Evolutionary conservation across 2,113 vertebrate species (phyloP).

Genomic region (Oxyura jamaicensis): DNA sequence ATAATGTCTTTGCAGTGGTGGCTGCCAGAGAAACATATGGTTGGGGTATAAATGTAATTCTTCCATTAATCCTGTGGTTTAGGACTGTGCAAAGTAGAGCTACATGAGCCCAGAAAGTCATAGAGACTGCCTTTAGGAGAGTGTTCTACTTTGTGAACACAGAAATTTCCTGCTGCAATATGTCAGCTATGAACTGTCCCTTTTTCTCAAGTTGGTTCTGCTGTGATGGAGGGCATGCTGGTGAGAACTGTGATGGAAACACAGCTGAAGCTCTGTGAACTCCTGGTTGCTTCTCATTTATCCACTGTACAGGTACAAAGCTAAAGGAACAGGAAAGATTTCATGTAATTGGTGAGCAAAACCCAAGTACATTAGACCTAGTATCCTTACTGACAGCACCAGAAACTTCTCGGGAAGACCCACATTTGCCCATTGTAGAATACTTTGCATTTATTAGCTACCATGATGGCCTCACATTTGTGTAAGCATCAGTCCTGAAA

Average conservation of each 20-base stretch:
- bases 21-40: neutral
- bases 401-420: neutral
- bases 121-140: neutral
- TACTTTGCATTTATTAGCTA: neutral
- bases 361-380: neutral
- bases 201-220: neutral
- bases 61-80: neutral
- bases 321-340: neutral
- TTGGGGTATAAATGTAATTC: neutral
- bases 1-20: neutral
- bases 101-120: neutral
- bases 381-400: neutral
- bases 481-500: neutral
- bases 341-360: neutral
- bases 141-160: neutral
- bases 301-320: neutral
- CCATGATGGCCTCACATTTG: neutral
- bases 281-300: neutral
- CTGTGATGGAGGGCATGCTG: neutral
- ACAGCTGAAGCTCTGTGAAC: neutral
- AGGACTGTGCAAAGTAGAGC: neutral
- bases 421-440: neutral
- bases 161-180: neutral
- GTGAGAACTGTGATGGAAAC: neutral
- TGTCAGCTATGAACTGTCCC: neutral